Percentiles rank a stretch among this genome's conserved stretches.
Evolutionary conservation across 2,888 invertebrate genomes (phyloP).

Genomic region (Pseudococcus viburni): DNA sequence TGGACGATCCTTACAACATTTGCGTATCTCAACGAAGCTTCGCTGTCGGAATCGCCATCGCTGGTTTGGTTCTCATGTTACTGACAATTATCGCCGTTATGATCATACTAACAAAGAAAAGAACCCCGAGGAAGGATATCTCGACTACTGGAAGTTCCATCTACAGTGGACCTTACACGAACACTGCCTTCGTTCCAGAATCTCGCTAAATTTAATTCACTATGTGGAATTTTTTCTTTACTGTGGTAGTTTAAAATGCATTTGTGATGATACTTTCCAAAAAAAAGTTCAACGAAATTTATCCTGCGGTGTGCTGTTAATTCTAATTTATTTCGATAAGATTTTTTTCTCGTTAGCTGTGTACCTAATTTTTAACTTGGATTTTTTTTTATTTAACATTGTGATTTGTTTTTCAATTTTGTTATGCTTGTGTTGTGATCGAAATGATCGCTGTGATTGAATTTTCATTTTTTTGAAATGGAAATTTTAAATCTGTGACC

Average conservation of each 20-base stretch:
- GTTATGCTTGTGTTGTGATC: background rate
- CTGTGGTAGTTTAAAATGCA: background rate
- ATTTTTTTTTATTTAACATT: background rate
- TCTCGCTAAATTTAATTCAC: slow-evolving; percentile 1
- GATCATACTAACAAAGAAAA: slow-evolving; percentile 84
- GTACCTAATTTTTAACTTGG: background rate
- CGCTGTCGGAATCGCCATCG: slow-evolving; percentile 92
- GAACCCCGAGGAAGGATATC: slow-evolving; percentile 83
- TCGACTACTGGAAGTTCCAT: slow-evolving; percentile 91
- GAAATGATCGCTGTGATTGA: background rate
- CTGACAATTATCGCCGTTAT: slow-evolving; percentile 86
- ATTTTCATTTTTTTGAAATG: too few species aligned
- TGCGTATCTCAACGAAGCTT: slow-evolving; percentile 93
- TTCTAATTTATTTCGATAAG: slow-evolving; percentile 18
- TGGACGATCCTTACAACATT: slow-evolving; percentile 82
- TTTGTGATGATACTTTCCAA: slow-evolving; percentile 42
- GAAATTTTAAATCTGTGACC: too few species aligned
- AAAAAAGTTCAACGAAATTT: slow-evolving; percentile 34
- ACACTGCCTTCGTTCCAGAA: slow-evolving; percentile 79
- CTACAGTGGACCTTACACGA: slow-evolving; percentile 94
- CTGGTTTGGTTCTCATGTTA: slow-evolving; percentile 87
- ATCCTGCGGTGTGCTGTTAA: background rate
- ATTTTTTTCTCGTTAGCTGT: background rate
- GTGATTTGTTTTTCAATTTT: slow-evolving; percentile 42
- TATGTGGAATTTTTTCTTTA: background rate